Evolutionary conservation across 2,113 vertebrate genomes (phyloP), one percentile per base, ranked within the genome.

Genomic region (Gadus chalcogrammus): DNA sequence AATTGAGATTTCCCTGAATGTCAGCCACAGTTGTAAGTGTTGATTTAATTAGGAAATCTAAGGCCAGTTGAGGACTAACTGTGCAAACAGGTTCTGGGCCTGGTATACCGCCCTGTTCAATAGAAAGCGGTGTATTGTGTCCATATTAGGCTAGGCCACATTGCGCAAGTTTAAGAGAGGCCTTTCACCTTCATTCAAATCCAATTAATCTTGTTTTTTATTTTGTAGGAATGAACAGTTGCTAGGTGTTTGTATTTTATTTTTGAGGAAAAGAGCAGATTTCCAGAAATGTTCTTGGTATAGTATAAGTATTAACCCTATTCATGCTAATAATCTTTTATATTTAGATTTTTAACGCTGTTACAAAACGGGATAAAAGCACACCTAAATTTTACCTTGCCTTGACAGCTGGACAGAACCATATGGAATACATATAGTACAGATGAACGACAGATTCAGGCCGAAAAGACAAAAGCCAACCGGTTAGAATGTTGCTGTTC

Each of bases 81-180:
- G 71, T 78, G 53, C 74, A 82, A 85, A 87, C 78, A 64, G 74
- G 82, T 83, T 74, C 22, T 52, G n/a, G 24, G 12, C 42, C 35
- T 18, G 62, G 69, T 73, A 71, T 11, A 3, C 42, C 13, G 9
- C 2, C 48, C 5, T 22, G 35, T 62, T 12, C 1, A 4, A 55
- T 55, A 5, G n/a, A 68, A 78, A 77, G 78, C 71, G 38, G 24
- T 55, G 38, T 52, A 67, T 79, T 79, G 75, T 61, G 55, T 58
- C 13, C 12, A 13, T 13, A 6, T 62, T 1, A 5, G 22, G 61
- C 67, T 79, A 0, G 74, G 66, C 65, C 22, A 62, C 15, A 1
- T 65, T 72, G 52, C 7, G 35, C 67, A 74, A 58, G 9, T 4
- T 58, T 58, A 13, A 42, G 24, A 42, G 42, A 12, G 42, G 42